These are phyloP conservation scores for Pterocles orientalis DNA, from an alignment of 2,113 vertebrate genomes.

Conservation along the genomic window DNA sequence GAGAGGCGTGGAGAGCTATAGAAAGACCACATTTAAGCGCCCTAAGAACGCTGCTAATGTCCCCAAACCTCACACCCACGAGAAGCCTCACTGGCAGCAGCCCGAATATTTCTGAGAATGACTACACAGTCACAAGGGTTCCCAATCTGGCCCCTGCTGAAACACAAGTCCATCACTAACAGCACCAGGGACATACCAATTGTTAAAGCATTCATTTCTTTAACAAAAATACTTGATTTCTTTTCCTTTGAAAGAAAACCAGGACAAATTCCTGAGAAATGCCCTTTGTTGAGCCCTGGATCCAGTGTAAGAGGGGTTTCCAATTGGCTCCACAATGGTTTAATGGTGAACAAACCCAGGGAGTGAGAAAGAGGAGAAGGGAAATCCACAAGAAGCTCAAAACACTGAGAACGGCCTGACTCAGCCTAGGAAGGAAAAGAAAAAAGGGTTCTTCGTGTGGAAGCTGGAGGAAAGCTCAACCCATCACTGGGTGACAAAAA, in stretches of 20 bases:
- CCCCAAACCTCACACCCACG: background rate
- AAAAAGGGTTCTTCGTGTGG: background rate
- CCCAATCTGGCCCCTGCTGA: background rate
- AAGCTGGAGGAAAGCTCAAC: background rate
- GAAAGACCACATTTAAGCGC: background rate
- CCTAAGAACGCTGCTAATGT: background rate
- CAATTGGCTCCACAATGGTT: rapidly evolving
- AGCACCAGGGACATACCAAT: background rate
- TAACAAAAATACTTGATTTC: background rate
- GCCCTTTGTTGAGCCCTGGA: background rate
- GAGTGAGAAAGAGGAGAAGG: background rate
- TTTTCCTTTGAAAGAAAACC: background rate
- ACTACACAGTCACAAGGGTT: background rate
- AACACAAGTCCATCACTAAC: background rate
- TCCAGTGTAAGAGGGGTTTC: background rate
- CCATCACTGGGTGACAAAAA: rapidly evolving
- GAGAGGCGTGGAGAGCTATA: background rate
- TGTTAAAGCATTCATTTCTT: background rate
- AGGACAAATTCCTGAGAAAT: background rate
- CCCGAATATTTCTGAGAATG: background rate
- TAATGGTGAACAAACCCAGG: background rate
- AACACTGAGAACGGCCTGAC: background rate
- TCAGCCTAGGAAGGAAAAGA: background rate
- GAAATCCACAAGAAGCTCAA: background rate
- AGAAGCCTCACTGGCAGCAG: background rate